Conservation (phyloP, 2,113 vertebrate species). For the Sebastes schlegelii region DNA sequence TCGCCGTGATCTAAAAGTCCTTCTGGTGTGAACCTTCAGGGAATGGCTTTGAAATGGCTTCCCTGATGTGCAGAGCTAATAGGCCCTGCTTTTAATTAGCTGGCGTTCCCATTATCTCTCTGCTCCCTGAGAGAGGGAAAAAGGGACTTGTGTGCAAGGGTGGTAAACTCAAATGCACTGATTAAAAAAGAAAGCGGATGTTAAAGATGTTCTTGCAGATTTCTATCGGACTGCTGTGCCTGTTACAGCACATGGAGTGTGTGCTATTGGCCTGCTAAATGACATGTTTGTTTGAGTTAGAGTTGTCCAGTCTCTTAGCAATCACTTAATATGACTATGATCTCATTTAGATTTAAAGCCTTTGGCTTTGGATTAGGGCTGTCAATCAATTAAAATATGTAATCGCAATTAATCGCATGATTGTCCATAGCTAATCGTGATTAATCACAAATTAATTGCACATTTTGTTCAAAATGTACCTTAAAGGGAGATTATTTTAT, state of each 20-base stretch:
- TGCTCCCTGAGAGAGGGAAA: slow-evolving; percentile 68
- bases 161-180: slow-evolving; percentile 46
- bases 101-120: slow-evolving; percentile 79
- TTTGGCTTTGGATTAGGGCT: not conserved
- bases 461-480: too few species aligned
- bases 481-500: too few species aligned
- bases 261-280: not conserved
- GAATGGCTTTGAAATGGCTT: slow-evolving; percentile 75
- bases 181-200: slow-evolving; percentile 45
- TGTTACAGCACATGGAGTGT: not conserved
- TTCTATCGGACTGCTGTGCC: slow-evolving; percentile 19
- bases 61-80: slow-evolving; percentile 79
- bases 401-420: too few species aligned
- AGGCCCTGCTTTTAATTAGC: slow-evolving; percentile 81
- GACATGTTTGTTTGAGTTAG: not conserved
- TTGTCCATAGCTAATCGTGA: too few species aligned
- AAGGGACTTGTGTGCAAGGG: slow-evolving; percentile 39
- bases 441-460: too few species aligned
- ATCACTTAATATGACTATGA: not conserved
- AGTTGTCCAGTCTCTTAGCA: not conserved
- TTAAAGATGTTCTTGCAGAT: slow-evolving; percentile 46
- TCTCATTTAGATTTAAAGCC: not conserved
- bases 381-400: too few species aligned
- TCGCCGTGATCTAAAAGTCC: slow-evolving; percentile 66
- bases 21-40: slow-evolving; percentile 69